Evolutionary conservation across 2,113 vertebrate genomes (phyloP), one percentile per base, ranked within the genome.

Genomic region (Brachypodius melanocephalos): DNA sequence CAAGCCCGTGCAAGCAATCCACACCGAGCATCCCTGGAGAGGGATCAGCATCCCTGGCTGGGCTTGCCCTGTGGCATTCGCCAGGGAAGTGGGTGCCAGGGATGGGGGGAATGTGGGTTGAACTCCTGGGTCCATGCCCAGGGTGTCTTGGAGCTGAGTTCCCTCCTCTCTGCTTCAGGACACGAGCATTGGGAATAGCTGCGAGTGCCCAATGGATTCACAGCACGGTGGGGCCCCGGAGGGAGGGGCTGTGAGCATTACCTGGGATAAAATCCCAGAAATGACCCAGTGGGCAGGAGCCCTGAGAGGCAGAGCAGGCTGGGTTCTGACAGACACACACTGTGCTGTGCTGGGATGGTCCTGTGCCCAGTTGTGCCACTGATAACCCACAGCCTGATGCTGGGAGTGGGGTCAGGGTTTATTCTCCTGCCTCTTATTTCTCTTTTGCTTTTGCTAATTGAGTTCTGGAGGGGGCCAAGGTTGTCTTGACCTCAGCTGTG

Each of bases 41-140:
- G 31, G 40, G 49, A 32, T 11, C 20, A 14, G 40, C 5, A 5
- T 31, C 52, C 4, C 31, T 0, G 0, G 61, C 57, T 0, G 0
- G 0, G 4, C 29, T 46, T 1, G 0, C 22, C 40, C 46, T 34
- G 0, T 8, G 10, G 2, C 25, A 14, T 40, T 40, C 49, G 36
- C 10, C 0, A 1, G 40, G 38, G 31, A 48, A 46, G 10, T 15
- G 52, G 55, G 57, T 48, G 57, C 88, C 65, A 45, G 20, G n/a
- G 36, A 5, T 22, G 6, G n/a, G 38, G 21, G 19, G 42, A 40
- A 17, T 46, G 45, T 10, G 73, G 63, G 7, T 4, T 40, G 10
- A 17, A 9, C 5, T 63, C 79, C 43, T 52, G 79, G 32, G 24
- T 69, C 17, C 21, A 34, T 46, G 63, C 43, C 14, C 5, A 28